These are phyloP conservation scores for Drosophila micromelanica DNA, from an alignment of 1,140 invertebrate genomes.

Conservation along the genomic window DNA sequence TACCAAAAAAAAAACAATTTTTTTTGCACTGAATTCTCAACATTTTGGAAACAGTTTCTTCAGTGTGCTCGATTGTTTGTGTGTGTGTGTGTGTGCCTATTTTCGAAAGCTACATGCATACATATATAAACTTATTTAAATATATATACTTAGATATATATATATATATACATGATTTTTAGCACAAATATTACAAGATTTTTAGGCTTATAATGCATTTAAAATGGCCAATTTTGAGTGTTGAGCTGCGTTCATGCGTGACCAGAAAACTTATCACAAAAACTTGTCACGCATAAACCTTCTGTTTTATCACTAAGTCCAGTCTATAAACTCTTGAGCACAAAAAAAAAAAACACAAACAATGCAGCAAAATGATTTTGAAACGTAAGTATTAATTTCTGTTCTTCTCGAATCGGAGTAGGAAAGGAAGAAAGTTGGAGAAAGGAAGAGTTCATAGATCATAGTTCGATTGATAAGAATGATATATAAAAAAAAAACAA, in stretches of 20 bases:
- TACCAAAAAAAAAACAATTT: too few species aligned
- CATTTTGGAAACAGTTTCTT: background rate
- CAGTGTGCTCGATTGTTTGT: background rate
- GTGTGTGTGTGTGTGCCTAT: background rate
- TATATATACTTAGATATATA: constrained; percentile 13
- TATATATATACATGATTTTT: constrained; percentile 27
- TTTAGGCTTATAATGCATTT: constrained; percentile 59
- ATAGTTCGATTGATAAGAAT: constrained; percentile 27
- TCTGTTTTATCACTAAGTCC: constrained; percentile 19
- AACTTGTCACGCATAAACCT: constrained; percentile 3
- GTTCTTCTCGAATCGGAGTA: background rate
- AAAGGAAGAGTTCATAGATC: constrained; percentile 5
- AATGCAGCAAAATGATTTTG: constrained; percentile 21
- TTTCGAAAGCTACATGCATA: background rate
- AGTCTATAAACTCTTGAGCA: constrained; percentile 28
- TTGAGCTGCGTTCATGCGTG: constrained; percentile 1
- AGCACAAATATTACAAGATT: constrained; percentile 49
- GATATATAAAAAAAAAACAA: background rate
- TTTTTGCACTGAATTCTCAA: constrained; percentile 7
- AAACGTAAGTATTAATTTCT: constrained; percentile 28
- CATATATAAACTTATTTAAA: constrained; percentile 1
- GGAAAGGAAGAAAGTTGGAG: background rate
- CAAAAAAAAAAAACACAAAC: constrained; percentile 12
- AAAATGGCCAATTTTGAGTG: constrained; percentile 26
- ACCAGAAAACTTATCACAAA: constrained; percentile 1